Evolutionary conservation across 1,140 invertebrate species (phyloP).

Genomic region (Musca vetustissima): DNA sequence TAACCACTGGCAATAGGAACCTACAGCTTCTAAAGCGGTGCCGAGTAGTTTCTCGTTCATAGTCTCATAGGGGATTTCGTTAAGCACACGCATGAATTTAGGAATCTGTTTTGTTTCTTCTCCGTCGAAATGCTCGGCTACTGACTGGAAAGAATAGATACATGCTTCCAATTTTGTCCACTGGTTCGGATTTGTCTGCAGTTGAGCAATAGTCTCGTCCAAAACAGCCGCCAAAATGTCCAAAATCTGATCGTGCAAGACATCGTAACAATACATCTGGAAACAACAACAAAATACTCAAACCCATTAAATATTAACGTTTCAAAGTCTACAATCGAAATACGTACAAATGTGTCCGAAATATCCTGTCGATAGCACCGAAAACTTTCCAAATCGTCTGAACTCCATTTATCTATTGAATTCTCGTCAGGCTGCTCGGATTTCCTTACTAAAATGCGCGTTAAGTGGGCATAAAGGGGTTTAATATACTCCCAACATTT

Average conservation of each 20-base stretch:
- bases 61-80: conserved; percentile 66
- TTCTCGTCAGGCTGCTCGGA: conserved; percentile 52
- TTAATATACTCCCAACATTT: conserved; percentile 51
- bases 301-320: not conserved
- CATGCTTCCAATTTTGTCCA: conserved; percentile 67
- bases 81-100: conserved; percentile 68
- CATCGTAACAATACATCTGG: conserved; percentile 80
- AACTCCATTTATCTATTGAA: conserved; percentile 50
- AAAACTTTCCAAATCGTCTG: conserved; percentile 82
- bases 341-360: conserved; percentile 77
- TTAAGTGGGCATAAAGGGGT: conserved; percentile 52
- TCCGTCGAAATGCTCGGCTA: conserved; percentile 73
- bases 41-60: conserved; percentile 64
- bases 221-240: conserved; percentile 65
- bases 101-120: conserved; percentile 66
- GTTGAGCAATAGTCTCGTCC: conserved; percentile 57
- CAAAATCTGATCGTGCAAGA: conserved; percentile 71
- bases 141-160: conserved; percentile 78
- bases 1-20: conserved; percentile 83
- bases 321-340: not conserved
- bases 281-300: conserved; percentile 24
- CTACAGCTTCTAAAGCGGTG: conserved; percentile 72
- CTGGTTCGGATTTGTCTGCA: conserved; percentile 55
- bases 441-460: conserved; percentile 48
- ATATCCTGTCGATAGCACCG: conserved; percentile 90